These are phyloP conservation scores for Magallana angulata DNA, from an alignment of 1,140 invertebrate genomes.

Conservation along the genomic window DNA sequence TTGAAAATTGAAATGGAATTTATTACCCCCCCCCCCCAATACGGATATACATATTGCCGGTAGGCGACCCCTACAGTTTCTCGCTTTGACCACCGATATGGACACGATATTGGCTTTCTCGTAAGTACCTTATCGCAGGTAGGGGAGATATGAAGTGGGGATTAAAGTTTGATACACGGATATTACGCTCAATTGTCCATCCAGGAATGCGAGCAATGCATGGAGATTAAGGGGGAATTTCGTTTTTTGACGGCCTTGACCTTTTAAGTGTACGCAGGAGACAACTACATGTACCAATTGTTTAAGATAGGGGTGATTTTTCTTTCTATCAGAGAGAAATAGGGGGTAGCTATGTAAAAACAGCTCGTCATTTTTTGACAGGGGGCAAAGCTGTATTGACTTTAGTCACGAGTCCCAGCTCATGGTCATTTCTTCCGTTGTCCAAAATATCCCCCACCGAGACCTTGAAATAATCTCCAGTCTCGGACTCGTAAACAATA, in stretches of 20 bases:
- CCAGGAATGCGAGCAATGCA: neutral
- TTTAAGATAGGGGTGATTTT: too few species aligned
- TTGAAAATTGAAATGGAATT: too few species aligned
- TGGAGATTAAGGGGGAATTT: neutral
- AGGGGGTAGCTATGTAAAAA: too few species aligned
- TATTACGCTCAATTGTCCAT: conserved; percentile 1
- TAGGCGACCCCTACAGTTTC: neutral
- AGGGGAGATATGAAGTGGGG: neutral
- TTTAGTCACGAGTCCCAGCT: neutral
- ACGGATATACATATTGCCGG: neutral
- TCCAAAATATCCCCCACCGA: conserved; percentile 31
- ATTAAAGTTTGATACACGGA: neutral
- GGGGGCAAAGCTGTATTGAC: too few species aligned
- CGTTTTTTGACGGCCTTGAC: neutral
- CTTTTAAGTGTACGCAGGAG: neutral
- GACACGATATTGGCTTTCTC: neutral
- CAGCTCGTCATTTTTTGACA: too few species aligned
- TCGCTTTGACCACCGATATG: neutral
- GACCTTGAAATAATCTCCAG: conserved; percentile 19
- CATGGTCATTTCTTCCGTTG: neutral
- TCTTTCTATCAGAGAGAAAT: too few species aligned
- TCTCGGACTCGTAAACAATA: neutral
- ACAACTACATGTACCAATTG: too few species aligned
- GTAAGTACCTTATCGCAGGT: neutral
- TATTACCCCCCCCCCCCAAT: too few species aligned